Conservation (phyloP, 2,113 vertebrate species). For the Takifugu flavidus region DNA sequence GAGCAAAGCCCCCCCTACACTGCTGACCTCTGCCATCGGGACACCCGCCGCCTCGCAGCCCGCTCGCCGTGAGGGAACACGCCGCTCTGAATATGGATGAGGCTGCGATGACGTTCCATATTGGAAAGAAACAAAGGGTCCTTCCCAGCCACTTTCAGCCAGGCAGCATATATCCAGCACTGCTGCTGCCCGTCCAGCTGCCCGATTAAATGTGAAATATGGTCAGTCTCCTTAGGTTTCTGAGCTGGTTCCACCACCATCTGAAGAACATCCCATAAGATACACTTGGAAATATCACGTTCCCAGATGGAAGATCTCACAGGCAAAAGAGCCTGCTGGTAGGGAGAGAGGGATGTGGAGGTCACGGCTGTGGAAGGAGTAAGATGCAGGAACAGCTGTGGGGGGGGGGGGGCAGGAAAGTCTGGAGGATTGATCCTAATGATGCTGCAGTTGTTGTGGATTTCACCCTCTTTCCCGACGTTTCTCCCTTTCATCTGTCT, state of each 20-base stretch:
- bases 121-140: too few species aligned
- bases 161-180: background rate
- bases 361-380: conserved; percentile 22
- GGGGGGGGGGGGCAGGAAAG: conserved; percentile 10
- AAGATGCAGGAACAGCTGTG: conserved; percentile 42
- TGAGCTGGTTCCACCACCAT: too few species aligned
- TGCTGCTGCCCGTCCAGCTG: too few species aligned
- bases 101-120: too few species aligned
- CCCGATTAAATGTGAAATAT: background rate
- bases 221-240: background rate
- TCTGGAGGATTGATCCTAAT: conserved; percentile 54
- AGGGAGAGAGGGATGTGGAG: conserved; percentile 18
- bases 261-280: too few species aligned
- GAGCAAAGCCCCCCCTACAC: background rate
- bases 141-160: too few species aligned
- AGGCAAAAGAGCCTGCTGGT: background rate
- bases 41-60: too few species aligned
- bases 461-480: conserved; percentile 49
- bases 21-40: too few species aligned
- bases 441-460: conserved; percentile 68
- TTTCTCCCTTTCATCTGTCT: conserved; percentile 26
- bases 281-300: too few species aligned
- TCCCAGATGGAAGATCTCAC: too few species aligned
- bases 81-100: too few species aligned
- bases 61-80: too few species aligned